Percentiles rank a stretch among this genome's conserved stretches.
Evolutionary conservation across 2,113 vertebrate species (phyloP).

Genomic region (Cyanoramphus novaezelandiae): DNA sequence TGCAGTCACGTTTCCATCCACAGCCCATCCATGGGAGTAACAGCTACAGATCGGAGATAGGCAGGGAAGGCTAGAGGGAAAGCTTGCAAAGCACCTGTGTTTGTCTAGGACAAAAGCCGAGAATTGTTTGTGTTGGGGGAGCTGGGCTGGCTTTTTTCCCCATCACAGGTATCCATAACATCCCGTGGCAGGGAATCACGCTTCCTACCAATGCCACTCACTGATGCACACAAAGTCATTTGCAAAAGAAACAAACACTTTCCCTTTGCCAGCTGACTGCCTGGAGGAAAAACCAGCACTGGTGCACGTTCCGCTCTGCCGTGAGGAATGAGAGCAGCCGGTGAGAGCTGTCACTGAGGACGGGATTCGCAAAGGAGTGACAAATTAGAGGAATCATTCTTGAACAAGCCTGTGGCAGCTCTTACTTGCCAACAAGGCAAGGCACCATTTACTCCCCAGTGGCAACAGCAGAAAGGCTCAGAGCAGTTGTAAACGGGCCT

Average conservation of each 20-base stretch:
- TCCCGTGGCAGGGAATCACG: background rate
- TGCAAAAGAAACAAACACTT: background rate
- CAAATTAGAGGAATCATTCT: background rate
- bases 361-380: background rate
- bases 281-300: background rate
- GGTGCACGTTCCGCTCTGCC: background rate
- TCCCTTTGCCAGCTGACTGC: background rate
- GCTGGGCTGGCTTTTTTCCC: background rate
- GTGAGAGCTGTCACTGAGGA: background rate
- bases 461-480: background rate
- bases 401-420: background rate
- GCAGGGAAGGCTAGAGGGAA: background rate
- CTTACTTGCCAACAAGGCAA: background rate
- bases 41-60: background rate
- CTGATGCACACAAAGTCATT: background rate
- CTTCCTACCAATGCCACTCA: background rate
- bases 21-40: background rate
- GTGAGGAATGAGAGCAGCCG: background rate
- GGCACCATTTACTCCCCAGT: background rate
- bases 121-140: background rate
- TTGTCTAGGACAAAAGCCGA: background rate
- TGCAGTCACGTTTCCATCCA: background rate
- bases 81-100: background rate
- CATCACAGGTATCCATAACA: fast-evolving
- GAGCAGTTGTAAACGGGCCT: background rate